A percentile compares a stretch with the other conserved stretches of the same genome.
These are phyloP conservation scores for Bradypus variegatus DNA, from an alignment of 2,797 vertebrate genomes.

Conservation along the genomic window DNA sequence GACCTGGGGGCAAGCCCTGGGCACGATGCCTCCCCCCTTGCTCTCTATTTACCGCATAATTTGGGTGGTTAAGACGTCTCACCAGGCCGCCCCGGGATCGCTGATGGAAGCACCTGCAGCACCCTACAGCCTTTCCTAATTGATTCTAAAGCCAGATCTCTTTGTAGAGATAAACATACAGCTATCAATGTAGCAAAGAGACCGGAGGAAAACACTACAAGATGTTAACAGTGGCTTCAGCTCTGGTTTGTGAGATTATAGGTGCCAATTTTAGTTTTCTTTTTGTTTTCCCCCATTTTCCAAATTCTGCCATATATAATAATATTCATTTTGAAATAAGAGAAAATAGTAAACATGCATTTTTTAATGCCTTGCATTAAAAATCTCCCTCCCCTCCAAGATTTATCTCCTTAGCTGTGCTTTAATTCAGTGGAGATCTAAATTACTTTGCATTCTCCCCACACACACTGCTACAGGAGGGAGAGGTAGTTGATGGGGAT, in stretches of 20 bases:
- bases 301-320: not conserved
- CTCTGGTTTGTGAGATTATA: not conserved
- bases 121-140: not conserved
- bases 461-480: not conserved
- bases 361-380: not conserved
- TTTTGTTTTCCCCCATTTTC: not conserved
- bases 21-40: not conserved
- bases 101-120: not conserved
- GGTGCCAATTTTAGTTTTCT: not conserved
- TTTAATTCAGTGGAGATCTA: not conserved
- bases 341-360: not conserved
- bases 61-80: not conserved
- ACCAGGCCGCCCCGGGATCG: not conserved
- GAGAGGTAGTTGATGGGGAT: not conserved
- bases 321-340: not conserved
- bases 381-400: not conserved
- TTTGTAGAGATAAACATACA: fast-evolving
- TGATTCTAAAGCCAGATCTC: not conserved
- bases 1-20: not conserved
- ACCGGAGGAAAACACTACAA: fast-evolving
- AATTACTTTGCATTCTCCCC: not conserved
- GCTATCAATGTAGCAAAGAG: fast-evolving
- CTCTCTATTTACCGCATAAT: not conserved
- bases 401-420: not conserved
- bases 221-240: fast-evolving